Evolutionary conservation across 1,140 invertebrate genomes (phyloP).

Genomic region (Drosophila eugracilis): DNA sequence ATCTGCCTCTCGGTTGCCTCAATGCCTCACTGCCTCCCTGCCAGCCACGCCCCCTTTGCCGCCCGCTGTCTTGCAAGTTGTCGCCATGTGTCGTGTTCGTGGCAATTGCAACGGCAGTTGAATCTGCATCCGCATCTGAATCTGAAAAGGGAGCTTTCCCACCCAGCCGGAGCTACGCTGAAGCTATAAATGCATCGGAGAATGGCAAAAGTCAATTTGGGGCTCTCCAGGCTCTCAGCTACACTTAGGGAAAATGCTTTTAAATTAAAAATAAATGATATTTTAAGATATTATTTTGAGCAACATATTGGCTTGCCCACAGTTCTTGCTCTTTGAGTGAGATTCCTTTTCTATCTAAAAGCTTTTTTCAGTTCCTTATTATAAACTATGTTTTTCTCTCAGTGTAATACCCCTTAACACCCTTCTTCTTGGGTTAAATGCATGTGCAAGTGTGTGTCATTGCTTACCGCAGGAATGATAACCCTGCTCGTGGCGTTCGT

Average conservation of each 20-base stretch:
- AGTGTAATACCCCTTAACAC: slow-evolving; percentile 16
- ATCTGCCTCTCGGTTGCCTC: slow-evolving; percentile 44
- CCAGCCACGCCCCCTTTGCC: slow-evolving; percentile 3
- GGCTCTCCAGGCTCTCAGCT: slow-evolving; percentile 48
- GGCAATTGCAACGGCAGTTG: slow-evolving; percentile 75
- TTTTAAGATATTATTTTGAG: neutral
- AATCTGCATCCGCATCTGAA: slow-evolving; percentile 45
- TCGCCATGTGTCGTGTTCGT: slow-evolving; percentile 81
- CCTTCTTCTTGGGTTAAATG: slow-evolving; percentile 19
- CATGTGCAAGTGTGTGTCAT: slow-evolving; percentile 36
- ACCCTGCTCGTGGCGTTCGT: slow-evolving; percentile 60
- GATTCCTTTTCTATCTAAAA: too few species aligned
- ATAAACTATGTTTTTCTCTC: neutral
- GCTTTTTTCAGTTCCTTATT: neutral
- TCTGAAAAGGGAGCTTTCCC: neutral
- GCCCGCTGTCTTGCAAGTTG: slow-evolving; percentile 75
- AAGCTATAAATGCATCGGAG: slow-evolving; percentile 52
- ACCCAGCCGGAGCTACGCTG: slow-evolving; percentile 6
- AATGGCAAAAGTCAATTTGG: slow-evolving; percentile 78
- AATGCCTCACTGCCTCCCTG: neutral
- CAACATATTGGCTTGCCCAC: too few species aligned
- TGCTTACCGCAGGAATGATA: slow-evolving; percentile 79
- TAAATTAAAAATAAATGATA: neutral
- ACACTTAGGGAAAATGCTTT: slow-evolving; percentile 1
- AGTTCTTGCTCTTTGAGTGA: too few species aligned